A percentile compares a stretch with the other conserved stretches of the same genome.
These are phyloP conservation scores for Octodon degus DNA, from an alignment of 2,113 vertebrate species.

Conservation along the genomic window DNA sequence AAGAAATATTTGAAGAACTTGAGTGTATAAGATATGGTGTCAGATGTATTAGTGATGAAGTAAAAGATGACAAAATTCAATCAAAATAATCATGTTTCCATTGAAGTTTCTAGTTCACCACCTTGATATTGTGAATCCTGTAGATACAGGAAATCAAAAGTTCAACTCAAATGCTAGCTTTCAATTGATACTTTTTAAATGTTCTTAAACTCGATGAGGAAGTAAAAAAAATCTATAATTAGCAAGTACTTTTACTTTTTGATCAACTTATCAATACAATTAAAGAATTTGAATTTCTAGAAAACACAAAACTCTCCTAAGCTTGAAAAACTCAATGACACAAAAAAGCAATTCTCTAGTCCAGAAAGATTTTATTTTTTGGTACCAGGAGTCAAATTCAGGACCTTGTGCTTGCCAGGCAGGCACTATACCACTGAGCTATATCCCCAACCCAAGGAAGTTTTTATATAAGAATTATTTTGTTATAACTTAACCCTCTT, in stretches of 20 bases:
- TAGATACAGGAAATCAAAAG: not conserved
- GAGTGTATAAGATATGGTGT: too few species aligned
- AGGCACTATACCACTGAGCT: too few species aligned
- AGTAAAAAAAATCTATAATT: not conserved
- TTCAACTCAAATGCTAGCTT: conserved; percentile 40
- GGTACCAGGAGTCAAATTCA: too few species aligned
- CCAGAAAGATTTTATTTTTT: not conserved
- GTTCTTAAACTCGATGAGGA: not conserved
- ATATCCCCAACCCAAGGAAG: not conserved
- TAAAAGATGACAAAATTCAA: not conserved
- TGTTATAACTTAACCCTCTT: not conserved
- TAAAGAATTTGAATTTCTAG: conserved; percentile 22
- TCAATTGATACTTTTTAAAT: not conserved
- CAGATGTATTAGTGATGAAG: too few species aligned
- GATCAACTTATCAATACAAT: not conserved
- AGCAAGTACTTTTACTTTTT: not conserved
- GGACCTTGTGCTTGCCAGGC: too few species aligned
- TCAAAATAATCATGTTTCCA: not conserved
- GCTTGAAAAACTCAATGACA: not conserved
- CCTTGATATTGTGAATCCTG: not conserved
- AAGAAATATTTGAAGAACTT: too few species aligned
- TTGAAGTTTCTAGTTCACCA: not conserved
- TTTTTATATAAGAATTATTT: conserved; percentile 9
- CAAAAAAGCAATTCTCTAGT: conserved; percentile 57
- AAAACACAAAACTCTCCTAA: not conserved